These are phyloP conservation scores for Meles meles DNA, from an alignment of 2,113 vertebrate genomes.

Conservation along the genomic window DNA sequence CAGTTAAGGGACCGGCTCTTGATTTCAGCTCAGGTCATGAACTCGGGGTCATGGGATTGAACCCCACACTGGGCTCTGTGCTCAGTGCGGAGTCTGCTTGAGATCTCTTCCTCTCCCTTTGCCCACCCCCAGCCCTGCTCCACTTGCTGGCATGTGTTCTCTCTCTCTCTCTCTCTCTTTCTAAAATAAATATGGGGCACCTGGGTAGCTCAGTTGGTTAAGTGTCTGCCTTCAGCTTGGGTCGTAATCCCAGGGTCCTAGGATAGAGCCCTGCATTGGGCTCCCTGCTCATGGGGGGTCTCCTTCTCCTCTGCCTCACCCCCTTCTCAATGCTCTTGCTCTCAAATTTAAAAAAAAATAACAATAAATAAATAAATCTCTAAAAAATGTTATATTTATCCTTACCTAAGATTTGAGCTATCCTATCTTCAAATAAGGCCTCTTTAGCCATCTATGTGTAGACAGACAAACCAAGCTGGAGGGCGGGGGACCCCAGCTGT, in stretches of 20 bases:
- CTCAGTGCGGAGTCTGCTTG: neutral
- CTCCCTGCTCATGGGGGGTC: neutral
- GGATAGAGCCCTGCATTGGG: neutral
- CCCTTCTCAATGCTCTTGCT: neutral
- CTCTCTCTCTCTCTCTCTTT: neutral
- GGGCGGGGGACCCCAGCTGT: rapidly evolving
- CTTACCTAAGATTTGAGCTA: neutral
- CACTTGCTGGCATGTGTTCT: too few species aligned
- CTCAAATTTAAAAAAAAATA: neutral
- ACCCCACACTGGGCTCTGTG: neutral
- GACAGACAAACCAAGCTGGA: neutral
- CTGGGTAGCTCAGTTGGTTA: too few species aligned
- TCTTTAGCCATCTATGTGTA: rapidly evolving
- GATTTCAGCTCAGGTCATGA: neutral
- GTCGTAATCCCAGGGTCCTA: too few species aligned
- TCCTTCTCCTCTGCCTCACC: neutral
- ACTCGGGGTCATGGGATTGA: neutral
- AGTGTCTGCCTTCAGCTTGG: too few species aligned
- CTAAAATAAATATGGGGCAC: neutral
- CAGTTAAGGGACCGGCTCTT: neutral
- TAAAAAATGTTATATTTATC: neutral
- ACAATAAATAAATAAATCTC: too few species aligned
- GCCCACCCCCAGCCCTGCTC: neutral
- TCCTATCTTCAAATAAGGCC: neutral
- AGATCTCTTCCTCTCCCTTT: neutral